phyloP scores from a whole-genome alignment of 2,113 vertebrate genomes.

The Onychostoma macrolepis region DNA sequence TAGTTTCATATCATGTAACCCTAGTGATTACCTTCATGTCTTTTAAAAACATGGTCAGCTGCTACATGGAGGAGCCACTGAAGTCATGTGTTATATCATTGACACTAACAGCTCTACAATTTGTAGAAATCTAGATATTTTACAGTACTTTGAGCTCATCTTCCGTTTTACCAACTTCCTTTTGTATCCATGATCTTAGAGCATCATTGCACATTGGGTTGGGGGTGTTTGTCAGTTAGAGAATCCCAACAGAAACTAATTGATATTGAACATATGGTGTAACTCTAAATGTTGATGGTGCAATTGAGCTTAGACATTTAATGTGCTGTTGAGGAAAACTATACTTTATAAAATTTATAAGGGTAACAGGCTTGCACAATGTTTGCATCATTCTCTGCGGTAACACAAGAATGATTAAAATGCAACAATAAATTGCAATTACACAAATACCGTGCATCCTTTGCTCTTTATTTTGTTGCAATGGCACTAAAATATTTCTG shows the following conservation, averaged over 20 bases:
- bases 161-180: neutral
- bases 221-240: neutral
- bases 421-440: neutral
- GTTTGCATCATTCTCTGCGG: neutral
- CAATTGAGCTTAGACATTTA: neutral
- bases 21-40: neutral
- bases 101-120: neutral
- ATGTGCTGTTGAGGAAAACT: neutral
- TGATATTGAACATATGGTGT: neutral
- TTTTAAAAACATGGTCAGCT: neutral
- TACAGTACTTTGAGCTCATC: slow-evolving; percentile 13
- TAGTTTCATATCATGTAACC: neutral
- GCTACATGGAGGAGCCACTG: neutral
- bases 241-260: neutral
- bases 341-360: neutral
- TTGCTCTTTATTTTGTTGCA: neutral
- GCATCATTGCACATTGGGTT: neutral
- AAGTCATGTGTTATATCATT: neutral
- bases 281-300: neutral
- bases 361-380: neutral
- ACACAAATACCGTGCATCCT: neutral
- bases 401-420: neutral
- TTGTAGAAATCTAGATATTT: neutral
- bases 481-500: neutral
- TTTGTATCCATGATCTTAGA: neutral